These are phyloP conservation scores for Sinodicranocentrus sp. DNA, from an alignment of 2,888 invertebrate genomes.

Conservation along the genomic window DNA sequence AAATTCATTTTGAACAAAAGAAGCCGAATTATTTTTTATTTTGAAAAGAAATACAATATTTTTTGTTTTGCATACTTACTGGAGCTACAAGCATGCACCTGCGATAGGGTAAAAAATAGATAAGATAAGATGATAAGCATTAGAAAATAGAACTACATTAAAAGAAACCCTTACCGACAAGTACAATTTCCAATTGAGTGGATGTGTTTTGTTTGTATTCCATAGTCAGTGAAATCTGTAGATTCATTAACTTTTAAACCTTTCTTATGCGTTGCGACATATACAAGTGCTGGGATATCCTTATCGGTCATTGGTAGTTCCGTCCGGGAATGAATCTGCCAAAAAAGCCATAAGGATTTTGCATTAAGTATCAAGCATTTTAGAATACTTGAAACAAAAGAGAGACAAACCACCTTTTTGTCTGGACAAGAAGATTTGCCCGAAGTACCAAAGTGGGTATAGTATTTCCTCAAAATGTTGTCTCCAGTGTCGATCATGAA, in stretches of 20 bases:
- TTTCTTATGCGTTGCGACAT: constrained; percentile 32
- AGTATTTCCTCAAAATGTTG: constrained; percentile 22
- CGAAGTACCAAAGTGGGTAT: constrained; percentile 18
- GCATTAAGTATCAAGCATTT: background rate
- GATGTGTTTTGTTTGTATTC: constrained; percentile 7
- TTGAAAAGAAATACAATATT: background rate
- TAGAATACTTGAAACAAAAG: background rate
- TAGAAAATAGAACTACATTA: no score
- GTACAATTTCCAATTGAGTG: constrained; percentile 48
- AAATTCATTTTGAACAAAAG: background rate
- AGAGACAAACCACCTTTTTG: constrained; percentile 24
- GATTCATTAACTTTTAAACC: constrained; percentile 31
- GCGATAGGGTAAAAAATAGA: no score
- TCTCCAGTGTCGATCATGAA: constrained; percentile 46
- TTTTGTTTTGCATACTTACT: constrained; percentile 20
- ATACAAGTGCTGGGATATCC: constrained; percentile 4
- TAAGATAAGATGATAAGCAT: no score
- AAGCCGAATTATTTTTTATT: background rate
- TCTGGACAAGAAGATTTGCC: constrained; percentile 26
- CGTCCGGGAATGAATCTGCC: constrained; percentile 1
- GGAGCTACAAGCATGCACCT: constrained; percentile 33
- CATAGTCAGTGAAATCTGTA: constrained; percentile 14
- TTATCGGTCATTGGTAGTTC: constrained; percentile 28
- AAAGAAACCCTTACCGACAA: no score
- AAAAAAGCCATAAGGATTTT: background rate